Percentiles rank a stretch among this genome's conserved stretches.
Evolutionary conservation across 1,140 invertebrate genomes (phyloP).

Genomic region (Anthonomus grandis): DNA sequence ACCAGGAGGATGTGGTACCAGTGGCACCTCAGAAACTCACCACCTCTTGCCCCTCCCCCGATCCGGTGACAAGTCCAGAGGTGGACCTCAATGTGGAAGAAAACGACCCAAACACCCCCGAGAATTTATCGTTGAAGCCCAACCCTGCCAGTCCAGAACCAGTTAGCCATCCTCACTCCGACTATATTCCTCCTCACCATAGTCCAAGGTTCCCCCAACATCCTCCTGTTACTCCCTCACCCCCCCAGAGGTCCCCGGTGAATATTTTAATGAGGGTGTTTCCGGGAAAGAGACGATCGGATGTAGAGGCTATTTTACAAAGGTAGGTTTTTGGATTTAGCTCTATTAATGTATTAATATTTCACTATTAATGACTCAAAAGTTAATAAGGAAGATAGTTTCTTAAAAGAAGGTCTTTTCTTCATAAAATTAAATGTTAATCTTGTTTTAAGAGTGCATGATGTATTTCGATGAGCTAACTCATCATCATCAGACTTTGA

Average conservation of each 20-base stretch:
- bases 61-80: slow-evolving; percentile 51
- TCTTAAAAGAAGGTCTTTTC: too few relatives aligned
- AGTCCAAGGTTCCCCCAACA: slow-evolving; percentile 50
- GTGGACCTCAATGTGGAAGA: slow-evolving; percentile 53
- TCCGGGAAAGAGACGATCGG: slow-evolving; percentile 74
- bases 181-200: slow-evolving; percentile 50
- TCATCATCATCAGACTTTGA: too few relatives aligned
- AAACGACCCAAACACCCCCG: slow-evolving; percentile 56
- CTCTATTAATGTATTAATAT: too few relatives aligned
- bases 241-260: slow-evolving; percentile 63
- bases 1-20: slow-evolving; percentile 38
- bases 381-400: too few relatives aligned
- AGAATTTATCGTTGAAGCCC: slow-evolving; percentile 59
- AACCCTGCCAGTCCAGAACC: slow-evolving; percentile 46
- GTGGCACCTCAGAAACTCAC: slow-evolving; percentile 31
- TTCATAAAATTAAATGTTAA: too few relatives aligned
- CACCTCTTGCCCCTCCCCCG: slow-evolving; percentile 49
- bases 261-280: slow-evolving; percentile 79
- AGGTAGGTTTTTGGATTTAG: slow-evolving; percentile 50
- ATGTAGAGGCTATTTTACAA: slow-evolving; percentile 78
- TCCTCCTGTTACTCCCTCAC: slow-evolving; percentile 48
- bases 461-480: too few relatives aligned
- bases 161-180: slow-evolving; percentile 33
- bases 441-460: too few relatives aligned
- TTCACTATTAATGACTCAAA: too few relatives aligned